phyloP scores from a whole-genome alignment of 1,140 invertebrate genomes.

The Sarcophaga bullata region DNA sequence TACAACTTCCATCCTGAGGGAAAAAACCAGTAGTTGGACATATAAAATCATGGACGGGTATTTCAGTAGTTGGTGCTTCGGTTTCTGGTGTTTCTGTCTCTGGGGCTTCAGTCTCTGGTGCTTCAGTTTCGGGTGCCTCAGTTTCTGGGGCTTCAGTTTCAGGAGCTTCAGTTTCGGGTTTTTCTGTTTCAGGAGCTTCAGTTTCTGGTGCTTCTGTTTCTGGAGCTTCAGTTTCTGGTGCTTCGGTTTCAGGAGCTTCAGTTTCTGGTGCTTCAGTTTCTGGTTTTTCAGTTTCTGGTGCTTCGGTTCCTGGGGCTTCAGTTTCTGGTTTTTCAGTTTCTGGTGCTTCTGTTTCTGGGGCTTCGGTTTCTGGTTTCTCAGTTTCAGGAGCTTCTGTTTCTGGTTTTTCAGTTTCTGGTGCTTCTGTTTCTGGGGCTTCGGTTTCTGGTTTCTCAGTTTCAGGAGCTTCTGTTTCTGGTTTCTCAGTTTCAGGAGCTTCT shows the following conservation, averaged over 20 bases:
- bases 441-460: background rate
- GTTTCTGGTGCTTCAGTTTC: background rate
- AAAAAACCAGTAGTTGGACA: conserved; percentile 50
- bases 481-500: background rate
- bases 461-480: background rate
- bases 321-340: background rate
- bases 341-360: background rate
- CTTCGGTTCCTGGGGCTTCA: background rate
- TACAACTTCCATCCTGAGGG: conserved; percentile 44
- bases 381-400: background rate
- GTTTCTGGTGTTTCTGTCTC: background rate
- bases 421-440: background rate
- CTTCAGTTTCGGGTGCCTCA: background rate
- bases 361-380: background rate
- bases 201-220: background rate
- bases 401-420: conserved; percentile 11
- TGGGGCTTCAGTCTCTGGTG: background rate
- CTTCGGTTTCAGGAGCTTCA: background rate
- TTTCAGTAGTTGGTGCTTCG: background rate
- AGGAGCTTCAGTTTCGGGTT: background rate
- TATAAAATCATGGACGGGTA: background rate
- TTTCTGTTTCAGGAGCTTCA: background rate
- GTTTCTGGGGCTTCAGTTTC: background rate
- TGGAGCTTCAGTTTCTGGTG: background rate
- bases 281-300: background rate